Conservation (phyloP, 2,888 invertebrate species). For the Cryptophagus acutangulus region DNA sequence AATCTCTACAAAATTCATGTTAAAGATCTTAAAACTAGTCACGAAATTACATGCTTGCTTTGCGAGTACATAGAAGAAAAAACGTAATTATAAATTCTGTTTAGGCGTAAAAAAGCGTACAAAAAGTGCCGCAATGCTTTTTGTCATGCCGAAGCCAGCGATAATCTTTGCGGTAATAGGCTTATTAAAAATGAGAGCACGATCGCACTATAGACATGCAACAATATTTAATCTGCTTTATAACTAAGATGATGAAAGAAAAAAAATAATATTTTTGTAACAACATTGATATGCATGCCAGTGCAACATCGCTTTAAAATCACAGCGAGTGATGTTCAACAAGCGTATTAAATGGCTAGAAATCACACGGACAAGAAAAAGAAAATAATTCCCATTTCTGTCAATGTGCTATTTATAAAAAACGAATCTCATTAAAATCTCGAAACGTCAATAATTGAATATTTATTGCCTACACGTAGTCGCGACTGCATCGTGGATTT, state of each 20-base stretch:
- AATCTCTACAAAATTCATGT: too few species aligned
- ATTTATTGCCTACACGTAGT: constrained; percentile 13
- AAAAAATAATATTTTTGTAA: too few species aligned
- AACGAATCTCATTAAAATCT: constrained; percentile 14
- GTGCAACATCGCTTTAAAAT: too few species aligned
- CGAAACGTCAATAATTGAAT: constrained; percentile 18
- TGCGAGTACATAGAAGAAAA: too few species aligned
- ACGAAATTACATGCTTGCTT: too few species aligned
- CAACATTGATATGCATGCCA: too few species aligned
- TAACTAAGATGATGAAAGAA: too few species aligned
- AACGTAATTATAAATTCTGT: constrained; percentile 4
- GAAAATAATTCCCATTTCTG: constrained; percentile 5
- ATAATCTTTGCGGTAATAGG: constrained; percentile 7
- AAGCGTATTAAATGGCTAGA: too few species aligned
- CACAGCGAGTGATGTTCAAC: too few species aligned
- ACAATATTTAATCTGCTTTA: constrained; percentile 3
- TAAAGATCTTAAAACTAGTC: too few species aligned
- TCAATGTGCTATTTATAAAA: constrained; percentile 11
- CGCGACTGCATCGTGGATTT: constrained; percentile 7
- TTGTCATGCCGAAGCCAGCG: constrained; percentile 3
- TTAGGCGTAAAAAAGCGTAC: not conserved
- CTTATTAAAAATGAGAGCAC: constrained; percentile 12
- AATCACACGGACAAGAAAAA: not conserved
- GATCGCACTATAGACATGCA: constrained; percentile 2
- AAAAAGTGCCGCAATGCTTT: constrained; percentile 4